These are phyloP conservation scores for Acropora tenuis DNA, from an alignment of 64 coral and sea anemone genomes.

Conservation along the genomic window DNA sequence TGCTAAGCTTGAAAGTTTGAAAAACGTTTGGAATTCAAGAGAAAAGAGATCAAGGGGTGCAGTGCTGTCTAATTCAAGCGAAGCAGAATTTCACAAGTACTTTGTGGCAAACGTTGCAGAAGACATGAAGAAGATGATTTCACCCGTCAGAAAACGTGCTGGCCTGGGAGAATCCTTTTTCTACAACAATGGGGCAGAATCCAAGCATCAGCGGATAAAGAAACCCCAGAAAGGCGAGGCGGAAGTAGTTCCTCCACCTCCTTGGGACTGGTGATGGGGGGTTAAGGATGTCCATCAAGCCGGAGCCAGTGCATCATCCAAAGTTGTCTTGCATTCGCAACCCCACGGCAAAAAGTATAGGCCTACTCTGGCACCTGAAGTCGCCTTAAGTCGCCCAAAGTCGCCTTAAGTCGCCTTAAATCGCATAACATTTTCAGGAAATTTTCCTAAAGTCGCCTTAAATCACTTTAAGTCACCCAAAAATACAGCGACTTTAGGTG, in stretches of 20 bases:
- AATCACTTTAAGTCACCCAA: too few relatives aligned
- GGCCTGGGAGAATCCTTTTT: neutral
- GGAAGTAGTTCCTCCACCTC: neutral
- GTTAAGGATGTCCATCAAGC: conserved; percentile 14
- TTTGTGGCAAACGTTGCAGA: neutral
- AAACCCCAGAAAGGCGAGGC: too few relatives aligned
- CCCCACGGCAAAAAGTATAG: neutral
- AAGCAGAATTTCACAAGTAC: neutral
- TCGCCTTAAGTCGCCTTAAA: too few relatives aligned
- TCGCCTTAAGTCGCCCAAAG: too few relatives aligned
- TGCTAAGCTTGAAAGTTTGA: conserved; percentile 47
- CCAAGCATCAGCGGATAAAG: neutral
- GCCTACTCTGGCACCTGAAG: too few relatives aligned
- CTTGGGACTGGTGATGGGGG: neutral
- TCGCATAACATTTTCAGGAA: too few relatives aligned
- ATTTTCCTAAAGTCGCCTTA: too few relatives aligned
- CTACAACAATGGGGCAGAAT: neutral
- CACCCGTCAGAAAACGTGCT: neutral
- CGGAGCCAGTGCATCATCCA: conserved; percentile 9
- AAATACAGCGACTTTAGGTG: too few relatives aligned
- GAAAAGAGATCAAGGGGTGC: conserved; percentile 17
- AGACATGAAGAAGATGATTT: conserved; percentile 2
- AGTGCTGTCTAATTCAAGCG: neutral
- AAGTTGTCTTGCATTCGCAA: neutral
- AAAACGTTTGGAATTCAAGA: conserved; percentile 37